Percentiles rank a stretch among this genome's conserved stretches.
phyloP scores from a whole-genome alignment of 2,113 vertebrate genomes.

The Myocastor coypus region DNA sequence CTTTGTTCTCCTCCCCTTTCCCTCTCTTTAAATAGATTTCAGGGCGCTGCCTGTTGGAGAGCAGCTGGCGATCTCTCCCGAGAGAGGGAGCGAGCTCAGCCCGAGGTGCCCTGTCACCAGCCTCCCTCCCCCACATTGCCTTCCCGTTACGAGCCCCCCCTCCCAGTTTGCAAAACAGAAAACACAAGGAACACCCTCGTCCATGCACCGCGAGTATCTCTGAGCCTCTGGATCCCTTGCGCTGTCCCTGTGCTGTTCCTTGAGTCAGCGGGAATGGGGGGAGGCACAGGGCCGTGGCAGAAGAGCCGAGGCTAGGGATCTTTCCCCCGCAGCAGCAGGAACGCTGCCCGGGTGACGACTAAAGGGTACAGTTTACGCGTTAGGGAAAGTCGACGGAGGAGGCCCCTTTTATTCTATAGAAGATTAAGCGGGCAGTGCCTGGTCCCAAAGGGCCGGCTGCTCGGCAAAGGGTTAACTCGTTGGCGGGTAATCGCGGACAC shows the following conservation, averaged over 20 bases:
- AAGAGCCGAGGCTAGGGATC: slow-evolving; percentile 65
- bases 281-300: slow-evolving; percentile 34
- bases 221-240: slow-evolving; percentile 46
- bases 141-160: slow-evolving; percentile 1
- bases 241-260: slow-evolving; percentile 38
- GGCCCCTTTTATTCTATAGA: slow-evolving; percentile 75
- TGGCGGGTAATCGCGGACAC: slow-evolving; percentile 55
- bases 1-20: slow-evolving; percentile 86
- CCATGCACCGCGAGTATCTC: slow-evolving; percentile 65
- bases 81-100: slow-evolving; percentile 80
- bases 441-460: slow-evolving; percentile 73
- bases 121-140: slow-evolving; percentile 72
- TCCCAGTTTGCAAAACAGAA: slow-evolving; percentile 84
- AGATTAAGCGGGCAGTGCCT: slow-evolving; percentile 69
- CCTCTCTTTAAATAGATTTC: slow-evolving; percentile 90
- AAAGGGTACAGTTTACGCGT: slow-evolving; percentile 75
- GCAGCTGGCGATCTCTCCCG: slow-evolving; percentile 87
- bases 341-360: slow-evolving; percentile 55
- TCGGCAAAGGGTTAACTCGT: slow-evolving; percentile 77
- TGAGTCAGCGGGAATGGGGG: background rate
- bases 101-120: slow-evolving; percentile 85
- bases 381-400: slow-evolving; percentile 66
- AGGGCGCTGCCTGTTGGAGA: slow-evolving; percentile 89
- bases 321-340: slow-evolving; percentile 52
- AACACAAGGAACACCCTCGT: slow-evolving; percentile 80